Evolutionary conservation across 2,113 vertebrate genomes (phyloP), one percentile per base, ranked within the genome.

Genomic region (Gobiocypris rarus): DNA sequence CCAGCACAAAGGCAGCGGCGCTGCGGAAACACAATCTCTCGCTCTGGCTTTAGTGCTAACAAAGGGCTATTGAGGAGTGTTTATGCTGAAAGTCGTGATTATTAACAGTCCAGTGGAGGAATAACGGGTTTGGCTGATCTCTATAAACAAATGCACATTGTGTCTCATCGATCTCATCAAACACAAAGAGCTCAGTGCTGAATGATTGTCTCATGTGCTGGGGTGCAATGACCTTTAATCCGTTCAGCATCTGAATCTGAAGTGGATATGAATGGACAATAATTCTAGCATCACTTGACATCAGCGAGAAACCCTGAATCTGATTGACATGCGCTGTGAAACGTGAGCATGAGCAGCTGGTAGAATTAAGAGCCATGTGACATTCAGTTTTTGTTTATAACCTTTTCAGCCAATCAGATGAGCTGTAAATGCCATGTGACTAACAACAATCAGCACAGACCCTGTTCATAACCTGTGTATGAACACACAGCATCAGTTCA

Each of bases 1-100:
- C 84, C 90, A 92, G 92, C 90, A 92, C 88, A 90, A 88, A 80
- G 77, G 83, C 89, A 87, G 87, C 69, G 59, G 56, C 63, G 79
- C 84, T 87, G 81, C 43, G 81, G 92, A 90, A 92, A 93, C 89
- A 82, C 88, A 87, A 93, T 92, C 89, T 0, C 85, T 41, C 3
- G 24, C 61, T 83, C 28, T 9, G 81, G 78, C 45, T 84, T 38
- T 43, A 59, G 82, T 78, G 79, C 86, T 85, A 85, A 85, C 86
- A 75, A 78, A 54, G 54, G 56, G 65, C 15, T 45, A 48, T 78
- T 78, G 28, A 75, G 61, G 56, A 61, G n/a, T 80, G 67, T 26
- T 58, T 43, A 9, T 83, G 73, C 56, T 73, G 58, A 75, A 85
- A 85, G 63, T 28, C 14, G 69, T 70, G 38, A 45, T 34, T 80